Evolutionary conservation across 1,140 invertebrate genomes (phyloP).

Genomic region (Drosophila parabipectinata): DNA sequence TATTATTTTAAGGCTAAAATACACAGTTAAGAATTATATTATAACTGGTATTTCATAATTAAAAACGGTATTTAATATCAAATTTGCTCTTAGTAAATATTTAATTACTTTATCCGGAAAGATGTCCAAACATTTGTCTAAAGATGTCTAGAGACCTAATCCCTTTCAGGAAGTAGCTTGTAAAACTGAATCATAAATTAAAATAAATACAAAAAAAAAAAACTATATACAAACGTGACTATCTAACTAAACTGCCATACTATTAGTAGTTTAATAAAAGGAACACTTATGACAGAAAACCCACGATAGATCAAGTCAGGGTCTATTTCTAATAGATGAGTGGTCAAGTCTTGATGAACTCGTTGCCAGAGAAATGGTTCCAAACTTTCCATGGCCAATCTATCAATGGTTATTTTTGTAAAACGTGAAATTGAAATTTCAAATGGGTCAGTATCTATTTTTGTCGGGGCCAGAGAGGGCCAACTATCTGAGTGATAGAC

Average conservation of each 20-base stretch:
- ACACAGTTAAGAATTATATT: no score
- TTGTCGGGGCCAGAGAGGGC: conserved; percentile 10
- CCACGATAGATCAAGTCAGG: conserved; percentile 8
- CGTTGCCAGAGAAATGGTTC: neutral
- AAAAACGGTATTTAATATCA: no score
- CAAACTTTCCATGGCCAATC: neutral
- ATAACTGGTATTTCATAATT: no score
- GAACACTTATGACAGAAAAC: neutral
- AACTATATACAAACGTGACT: neutral
- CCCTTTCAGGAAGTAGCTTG: conserved; percentile 14
- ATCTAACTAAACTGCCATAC: conserved; percentile 10
- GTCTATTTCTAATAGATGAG: conserved; percentile 28
- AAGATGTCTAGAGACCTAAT: neutral
- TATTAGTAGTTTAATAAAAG: conserved; percentile 16
- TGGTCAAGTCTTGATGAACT: neutral
- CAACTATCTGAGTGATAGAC: conserved; percentile 14
- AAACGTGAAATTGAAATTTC: neutral
- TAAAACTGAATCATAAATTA: conserved; percentile 31
- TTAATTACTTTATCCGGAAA: no score
- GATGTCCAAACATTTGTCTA: conserved; percentile 12
- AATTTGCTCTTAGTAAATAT: no score
- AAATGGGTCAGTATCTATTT: conserved; percentile 35
- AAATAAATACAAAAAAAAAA: conserved; percentile 2
- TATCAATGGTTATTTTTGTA: conserved; percentile 16
- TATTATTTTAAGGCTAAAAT: no score